phyloP scores from a whole-genome alignment of 2,797 vertebrate species.

The Mareca penelope region DNA sequence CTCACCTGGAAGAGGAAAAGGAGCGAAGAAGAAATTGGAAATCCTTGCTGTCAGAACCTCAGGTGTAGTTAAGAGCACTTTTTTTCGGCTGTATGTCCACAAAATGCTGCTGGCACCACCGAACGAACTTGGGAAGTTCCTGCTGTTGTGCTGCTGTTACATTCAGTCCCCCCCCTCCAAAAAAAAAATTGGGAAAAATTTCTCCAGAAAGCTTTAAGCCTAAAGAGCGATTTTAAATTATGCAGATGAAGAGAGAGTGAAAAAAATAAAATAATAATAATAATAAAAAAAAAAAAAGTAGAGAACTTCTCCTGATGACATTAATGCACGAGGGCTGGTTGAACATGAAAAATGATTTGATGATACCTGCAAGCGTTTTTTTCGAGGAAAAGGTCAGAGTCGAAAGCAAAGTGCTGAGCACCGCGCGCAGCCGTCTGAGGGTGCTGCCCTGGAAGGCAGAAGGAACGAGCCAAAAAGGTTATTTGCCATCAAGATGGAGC shows the following conservation, averaged over 20 bases:
- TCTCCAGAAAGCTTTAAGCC: not conserved
- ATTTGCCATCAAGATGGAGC: not conserved
- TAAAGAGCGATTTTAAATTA: not conserved
- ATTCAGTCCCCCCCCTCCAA: not conserved
- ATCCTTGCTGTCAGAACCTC: not conserved
- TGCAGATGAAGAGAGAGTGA: not conserved
- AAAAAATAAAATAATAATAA: not conserved
- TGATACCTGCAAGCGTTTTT: not conserved
- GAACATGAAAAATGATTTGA: not conserved
- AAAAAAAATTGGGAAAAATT: not conserved
- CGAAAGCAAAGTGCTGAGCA: not conserved
- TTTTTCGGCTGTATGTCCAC: no score
- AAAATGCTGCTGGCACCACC: not conserved
- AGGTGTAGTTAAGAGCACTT: accelerated
- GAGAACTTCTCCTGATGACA: not conserved
- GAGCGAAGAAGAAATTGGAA: not conserved
- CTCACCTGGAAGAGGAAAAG: not conserved
- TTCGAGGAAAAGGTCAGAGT: not conserved
- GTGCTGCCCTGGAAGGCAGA: not conserved
- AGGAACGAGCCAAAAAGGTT: not conserved
- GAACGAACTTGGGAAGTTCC: not conserved
- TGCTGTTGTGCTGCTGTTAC: not conserved
- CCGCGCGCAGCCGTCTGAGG: not conserved
- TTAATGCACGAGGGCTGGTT: not conserved
- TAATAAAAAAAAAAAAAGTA: not conserved